phyloP scores from a whole-genome alignment of 1,140 invertebrate genomes.

The Centruroides vittatus region DNA sequence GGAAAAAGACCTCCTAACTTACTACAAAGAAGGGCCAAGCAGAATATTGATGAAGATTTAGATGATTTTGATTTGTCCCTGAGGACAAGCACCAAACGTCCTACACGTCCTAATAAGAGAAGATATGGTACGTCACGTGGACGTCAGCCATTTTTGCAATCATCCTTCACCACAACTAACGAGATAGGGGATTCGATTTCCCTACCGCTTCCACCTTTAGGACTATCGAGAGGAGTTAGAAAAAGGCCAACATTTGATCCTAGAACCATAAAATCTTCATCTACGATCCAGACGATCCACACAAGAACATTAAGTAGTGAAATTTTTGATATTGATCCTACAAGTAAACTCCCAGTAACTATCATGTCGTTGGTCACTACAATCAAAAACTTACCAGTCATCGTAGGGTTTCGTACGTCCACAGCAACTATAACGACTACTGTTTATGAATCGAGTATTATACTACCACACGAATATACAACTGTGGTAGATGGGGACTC shows the following conservation, averaged over 20 bases:
- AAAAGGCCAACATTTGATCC: constrained; percentile 14
- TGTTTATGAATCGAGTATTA: constrained; percentile 15
- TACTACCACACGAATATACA: constrained; percentile 16
- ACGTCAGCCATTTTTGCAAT: background rate
- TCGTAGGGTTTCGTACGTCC: constrained; percentile 20
- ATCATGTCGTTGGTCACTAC: constrained; percentile 20
- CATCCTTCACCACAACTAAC: background rate
- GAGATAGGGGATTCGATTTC: constrained; percentile 1
- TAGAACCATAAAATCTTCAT: constrained; percentile 4
- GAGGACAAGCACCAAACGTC: background rate
- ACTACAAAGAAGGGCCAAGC: background rate
- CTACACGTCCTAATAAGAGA: background rate
- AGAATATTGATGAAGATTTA: background rate
- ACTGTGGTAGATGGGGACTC: constrained; percentile 10
- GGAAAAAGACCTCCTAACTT: background rate
- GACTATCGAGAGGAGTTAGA: constrained; percentile 6
- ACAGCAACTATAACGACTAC: constrained; percentile 23
- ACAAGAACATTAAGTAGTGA: background rate
- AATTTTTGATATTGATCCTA: background rate
- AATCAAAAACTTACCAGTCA: constrained; percentile 21
- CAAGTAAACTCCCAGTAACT: constrained; percentile 14
- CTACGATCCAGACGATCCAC: background rate
- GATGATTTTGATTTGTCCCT: background rate
- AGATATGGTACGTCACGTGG: background rate
- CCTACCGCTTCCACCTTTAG: constrained; percentile 10